Percentiles rank a stretch among this genome's conserved stretches.
phyloP scores from a whole-genome alignment of 2,888 invertebrate genomes.

The Mythimna loreyi region DNA sequence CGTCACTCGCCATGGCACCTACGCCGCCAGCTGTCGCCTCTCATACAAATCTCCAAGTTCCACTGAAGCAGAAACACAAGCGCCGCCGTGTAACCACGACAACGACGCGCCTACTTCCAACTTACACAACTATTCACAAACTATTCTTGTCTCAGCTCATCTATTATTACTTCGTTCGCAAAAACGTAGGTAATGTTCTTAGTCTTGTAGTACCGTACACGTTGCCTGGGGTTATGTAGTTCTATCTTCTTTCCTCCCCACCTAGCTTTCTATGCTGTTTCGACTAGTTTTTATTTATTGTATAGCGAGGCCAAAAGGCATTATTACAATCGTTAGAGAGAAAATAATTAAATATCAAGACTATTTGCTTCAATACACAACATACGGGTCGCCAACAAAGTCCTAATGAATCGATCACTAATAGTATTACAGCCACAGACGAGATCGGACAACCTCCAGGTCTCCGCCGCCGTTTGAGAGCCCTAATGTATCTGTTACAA shows the following conservation, averaged over 20 bases:
- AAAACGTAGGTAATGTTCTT: not conserved
- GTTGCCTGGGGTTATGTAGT: not conserved
- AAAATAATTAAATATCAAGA: not conserved
- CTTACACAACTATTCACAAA: not conserved
- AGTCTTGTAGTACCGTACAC: too few species aligned
- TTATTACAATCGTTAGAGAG: not conserved
- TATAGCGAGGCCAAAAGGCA: not conserved
- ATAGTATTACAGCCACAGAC: too few species aligned
- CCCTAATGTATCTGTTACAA: not conserved
- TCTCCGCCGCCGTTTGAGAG: not conserved
- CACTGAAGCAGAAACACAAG: not conserved
- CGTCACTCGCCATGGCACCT: not conserved
- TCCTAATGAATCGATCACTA: constrained; percentile 4
- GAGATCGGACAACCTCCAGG: not conserved
- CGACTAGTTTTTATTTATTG: not conserved
- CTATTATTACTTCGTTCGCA: constrained; percentile 8
- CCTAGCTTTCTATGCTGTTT: too few species aligned
- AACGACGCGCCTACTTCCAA: not conserved
- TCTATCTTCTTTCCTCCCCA: not conserved
- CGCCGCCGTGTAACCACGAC: not conserved
- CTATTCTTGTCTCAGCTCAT: not conserved
- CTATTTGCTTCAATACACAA: not conserved
- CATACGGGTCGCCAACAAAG: not conserved
- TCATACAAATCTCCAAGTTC: not conserved
- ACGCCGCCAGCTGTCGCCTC: constrained; percentile 8